Base-by-base conservation (phyloP, 2,113 vertebrate species). In the Electrona antarctica region DNA sequence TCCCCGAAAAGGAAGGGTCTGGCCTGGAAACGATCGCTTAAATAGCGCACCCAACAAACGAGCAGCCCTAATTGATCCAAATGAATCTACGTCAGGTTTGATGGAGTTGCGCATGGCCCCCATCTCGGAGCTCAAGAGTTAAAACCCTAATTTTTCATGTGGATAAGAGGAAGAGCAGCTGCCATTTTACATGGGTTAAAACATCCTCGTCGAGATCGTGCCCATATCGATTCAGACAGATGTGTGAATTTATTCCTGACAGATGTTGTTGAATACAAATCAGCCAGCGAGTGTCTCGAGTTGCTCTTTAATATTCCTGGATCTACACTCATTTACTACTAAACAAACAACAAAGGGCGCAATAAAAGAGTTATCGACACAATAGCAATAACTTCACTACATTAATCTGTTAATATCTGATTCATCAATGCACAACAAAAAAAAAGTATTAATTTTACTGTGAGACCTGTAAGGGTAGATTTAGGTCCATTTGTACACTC, bases 11-110 rank as follows among this genome's bases (percentile, higher is more conserved):
- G 88, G 74, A 88, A 65, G 82, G 87, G 82, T 71, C 79, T 45
- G 58, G 76, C 78, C 72, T 83, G 68, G 83, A 88, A 91, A 88
- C 72, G 78, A 89, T 90, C 64, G 72, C 85, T 90, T 89, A 88
- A 79, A 88, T 79, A 66, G 74, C 50, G 72, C 80, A 84, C 84
- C 80, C 82, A 83, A 85, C 85, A 85, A 88, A 92, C 73, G 78
- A 88, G 87, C 72, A 15, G 65, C 72, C 78, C 82, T 91, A 90
- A 91, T 91, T 90, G 87, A 91, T 89, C 84, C 87, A 86, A 87
- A 91, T 88, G 80, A 89, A 90, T 89, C 85, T 79, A 73, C 56
- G 83, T 89, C 86, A 77, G 58, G 74, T 82, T 88, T 90, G 90
- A 91, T 90, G 78, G 88, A 91, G 89, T 88, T 74, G 41, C 64